phyloP scores from a whole-genome alignment of 2,113 vertebrate species.

The Thunnus maccoyii region DNA sequence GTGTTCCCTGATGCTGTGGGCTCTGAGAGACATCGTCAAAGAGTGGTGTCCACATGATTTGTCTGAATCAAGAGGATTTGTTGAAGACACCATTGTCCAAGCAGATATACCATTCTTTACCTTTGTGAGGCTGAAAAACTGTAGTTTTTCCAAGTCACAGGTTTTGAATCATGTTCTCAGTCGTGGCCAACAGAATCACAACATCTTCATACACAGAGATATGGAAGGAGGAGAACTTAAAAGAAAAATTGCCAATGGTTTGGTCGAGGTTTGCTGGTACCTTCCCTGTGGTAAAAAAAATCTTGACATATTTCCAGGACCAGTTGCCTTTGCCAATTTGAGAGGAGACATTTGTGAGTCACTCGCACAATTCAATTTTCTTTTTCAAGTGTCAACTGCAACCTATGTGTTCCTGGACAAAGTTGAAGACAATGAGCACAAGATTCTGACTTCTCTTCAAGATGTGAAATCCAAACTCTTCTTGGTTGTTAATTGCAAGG shows the following conservation, averaged over 20 bases:
- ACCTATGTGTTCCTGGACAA: too few species aligned
- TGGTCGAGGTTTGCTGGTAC: slow-evolving; percentile 84
- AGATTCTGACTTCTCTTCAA: too few species aligned
- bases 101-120: slow-evolving; percentile 53
- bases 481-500: slow-evolving; percentile 46
- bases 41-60: slow-evolving; percentile 50
- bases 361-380: too few species aligned
- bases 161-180: too few species aligned
- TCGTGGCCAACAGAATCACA: too few species aligned
- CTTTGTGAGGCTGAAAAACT: too few species aligned
- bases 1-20: slow-evolving; percentile 81
- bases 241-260: slow-evolving; percentile 76
- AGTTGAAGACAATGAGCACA: too few species aligned
- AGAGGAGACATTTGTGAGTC: too few species aligned
- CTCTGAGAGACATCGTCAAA: slow-evolving; percentile 32
- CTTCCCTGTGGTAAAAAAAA: slow-evolving; percentile 69
- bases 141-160: too few species aligned
- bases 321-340: slow-evolving; percentile 33
- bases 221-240: slow-evolving; percentile 11
- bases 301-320: slow-evolving; percentile 61
- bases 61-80: slow-evolving; percentile 55
- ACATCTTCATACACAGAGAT: too few species aligned
- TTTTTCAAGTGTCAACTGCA: too few species aligned
- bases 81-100: slow-evolving; percentile 65
- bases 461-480: slow-evolving; percentile 41